Conservation (phyloP, 2,113 vertebrate species). For the Aegithalos caudatus region DNA sequence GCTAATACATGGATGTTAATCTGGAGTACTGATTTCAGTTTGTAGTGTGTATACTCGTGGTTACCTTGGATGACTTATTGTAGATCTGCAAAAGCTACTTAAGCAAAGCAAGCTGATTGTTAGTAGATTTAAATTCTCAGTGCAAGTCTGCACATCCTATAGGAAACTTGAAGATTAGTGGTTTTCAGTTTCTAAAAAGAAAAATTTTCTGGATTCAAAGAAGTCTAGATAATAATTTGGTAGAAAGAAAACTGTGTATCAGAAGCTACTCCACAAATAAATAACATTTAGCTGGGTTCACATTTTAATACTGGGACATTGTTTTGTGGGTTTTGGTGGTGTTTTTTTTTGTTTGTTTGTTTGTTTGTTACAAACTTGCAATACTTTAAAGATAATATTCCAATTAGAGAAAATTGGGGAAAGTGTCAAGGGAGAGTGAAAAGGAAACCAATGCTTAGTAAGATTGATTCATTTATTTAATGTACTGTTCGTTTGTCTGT, state of each 20-base stretch:
- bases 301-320: slow-evolving; percentile 67
- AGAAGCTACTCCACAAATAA: slow-evolving; percentile 41
- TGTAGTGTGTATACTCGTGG: background rate
- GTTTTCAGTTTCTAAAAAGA: background rate
- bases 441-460: background rate
- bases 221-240: slow-evolving; percentile 73
- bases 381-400: background rate
- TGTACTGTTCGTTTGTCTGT: background rate
- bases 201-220: background rate
- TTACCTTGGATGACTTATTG: background rate
- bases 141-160: background rate
- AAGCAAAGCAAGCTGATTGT: background rate
- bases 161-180: background rate
- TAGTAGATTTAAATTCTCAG: background rate
- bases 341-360: no score
- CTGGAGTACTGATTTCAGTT: background rate
- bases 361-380: background rate
- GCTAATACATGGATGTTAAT: background rate
- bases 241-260: slow-evolving; percentile 66
- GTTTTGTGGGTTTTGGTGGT: background rate
- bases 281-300: slow-evolving; percentile 35
- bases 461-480: background rate
- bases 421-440: background rate
- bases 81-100: background rate
- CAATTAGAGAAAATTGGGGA: background rate